phyloP scores from a whole-genome alignment of 2,797 vertebrate genomes.

The Falco naumanni region DNA sequence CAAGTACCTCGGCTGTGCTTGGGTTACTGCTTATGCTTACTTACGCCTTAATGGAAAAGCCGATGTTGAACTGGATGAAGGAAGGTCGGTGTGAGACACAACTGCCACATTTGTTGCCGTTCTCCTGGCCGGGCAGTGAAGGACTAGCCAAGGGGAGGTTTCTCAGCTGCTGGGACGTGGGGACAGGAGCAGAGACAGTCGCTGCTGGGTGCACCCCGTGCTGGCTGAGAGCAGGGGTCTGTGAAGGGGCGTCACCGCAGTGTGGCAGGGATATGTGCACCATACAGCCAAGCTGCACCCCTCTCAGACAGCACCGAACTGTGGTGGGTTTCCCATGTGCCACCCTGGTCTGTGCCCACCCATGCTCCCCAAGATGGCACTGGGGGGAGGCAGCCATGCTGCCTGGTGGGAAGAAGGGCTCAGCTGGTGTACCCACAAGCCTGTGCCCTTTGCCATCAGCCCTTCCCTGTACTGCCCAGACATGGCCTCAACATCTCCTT shows the following conservation, averaged over 20 bases:
- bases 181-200: not conserved
- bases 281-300: not conserved
- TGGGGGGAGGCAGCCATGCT: fast-evolving
- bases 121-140: not conserved
- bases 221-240: not conserved
- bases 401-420: not conserved
- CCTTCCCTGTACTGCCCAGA: not conserved
- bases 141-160: not conserved
- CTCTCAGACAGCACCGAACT: not conserved
- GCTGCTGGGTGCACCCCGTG: not conserved
- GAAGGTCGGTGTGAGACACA: not conserved
- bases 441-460: not conserved
- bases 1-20: not conserved
- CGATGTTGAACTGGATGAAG: not conserved
- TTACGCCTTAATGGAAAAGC: not conserved
- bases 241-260: not conserved
- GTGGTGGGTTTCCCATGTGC: not conserved
- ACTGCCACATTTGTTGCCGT: not conserved
- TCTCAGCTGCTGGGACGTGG: not conserved
- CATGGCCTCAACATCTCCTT: fast-evolving
- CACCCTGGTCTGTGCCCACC: not conserved
- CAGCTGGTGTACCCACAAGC: fast-evolving
- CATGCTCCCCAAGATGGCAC: fast-evolving
- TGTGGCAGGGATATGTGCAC: not conserved
- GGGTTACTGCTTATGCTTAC: not conserved